Evolutionary conservation across 1,140 invertebrate genomes (phyloP).

Genomic region (Heterodera schachtii): DNA sequence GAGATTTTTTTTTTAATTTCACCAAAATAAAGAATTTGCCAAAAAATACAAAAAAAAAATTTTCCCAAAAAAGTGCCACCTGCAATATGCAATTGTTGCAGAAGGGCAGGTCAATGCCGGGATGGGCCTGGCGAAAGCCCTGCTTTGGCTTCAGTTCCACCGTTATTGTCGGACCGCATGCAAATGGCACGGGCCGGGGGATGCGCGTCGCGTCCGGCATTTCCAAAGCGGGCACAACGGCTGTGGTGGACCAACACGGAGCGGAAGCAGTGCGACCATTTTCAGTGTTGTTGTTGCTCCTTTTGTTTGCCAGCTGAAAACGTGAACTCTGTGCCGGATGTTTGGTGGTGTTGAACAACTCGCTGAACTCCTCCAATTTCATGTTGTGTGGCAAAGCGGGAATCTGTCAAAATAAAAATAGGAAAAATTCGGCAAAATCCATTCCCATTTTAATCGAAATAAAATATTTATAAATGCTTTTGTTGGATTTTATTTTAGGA

Average conservation of each 20-base stretch:
- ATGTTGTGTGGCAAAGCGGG: slow-evolving; percentile 57
- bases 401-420: slow-evolving; percentile 49
- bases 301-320: slow-evolving; percentile 7
- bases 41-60: too few relatives aligned
- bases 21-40: too few relatives aligned
- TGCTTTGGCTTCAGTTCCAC: slow-evolving; percentile 61
- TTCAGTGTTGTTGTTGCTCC: not conserved
- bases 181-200: slow-evolving; percentile 36
- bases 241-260: too few relatives aligned
- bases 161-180: slow-evolving; percentile 57
- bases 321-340: slow-evolving; percentile 28
- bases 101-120: slow-evolving; percentile 51
- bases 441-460: too few relatives aligned
- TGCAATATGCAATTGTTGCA: slow-evolving; percentile 65
- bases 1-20: too few relatives aligned
- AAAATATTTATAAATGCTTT: too few relatives aligned
- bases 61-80: slow-evolving; percentile 28
- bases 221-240: slow-evolving; percentile 45
- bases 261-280: too few relatives aligned
- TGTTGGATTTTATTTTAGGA: not conserved
- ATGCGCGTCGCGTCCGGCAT: slow-evolving; percentile 63
- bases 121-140: slow-evolving; percentile 56
- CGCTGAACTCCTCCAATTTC: slow-evolving; percentile 56
- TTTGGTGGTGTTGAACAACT: slow-evolving; percentile 36
- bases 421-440: not conserved